These are phyloP conservation scores for Calliphora vomitoria DNA, from an alignment of 2,888 invertebrate species.

Conservation along the genomic window DNA sequence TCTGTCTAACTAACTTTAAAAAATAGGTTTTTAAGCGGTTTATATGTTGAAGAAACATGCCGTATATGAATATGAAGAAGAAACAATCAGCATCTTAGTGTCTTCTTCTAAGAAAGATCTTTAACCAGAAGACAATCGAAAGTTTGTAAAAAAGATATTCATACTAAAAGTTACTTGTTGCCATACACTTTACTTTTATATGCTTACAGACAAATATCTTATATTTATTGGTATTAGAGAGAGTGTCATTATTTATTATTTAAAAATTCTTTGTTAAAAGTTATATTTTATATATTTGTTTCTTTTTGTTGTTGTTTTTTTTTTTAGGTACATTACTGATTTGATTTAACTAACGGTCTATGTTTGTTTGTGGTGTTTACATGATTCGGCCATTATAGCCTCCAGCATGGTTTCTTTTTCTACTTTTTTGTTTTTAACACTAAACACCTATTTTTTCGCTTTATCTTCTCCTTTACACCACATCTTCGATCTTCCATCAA, in stretches of 20 bases:
- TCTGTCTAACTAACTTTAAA: slow-evolving; percentile 17
- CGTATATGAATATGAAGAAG: neutral
- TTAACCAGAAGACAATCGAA: slow-evolving; percentile 20
- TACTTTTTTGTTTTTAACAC: slow-evolving; percentile 21
- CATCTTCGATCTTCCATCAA: slow-evolving; percentile 55
- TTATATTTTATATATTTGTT: neutral
- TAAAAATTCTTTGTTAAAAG: slow-evolving; percentile 50
- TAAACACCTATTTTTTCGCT: slow-evolving; percentile 45
- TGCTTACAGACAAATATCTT: slow-evolving; percentile 7
- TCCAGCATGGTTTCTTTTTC: slow-evolving; percentile 56
- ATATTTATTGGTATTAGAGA: slow-evolving; percentile 40
- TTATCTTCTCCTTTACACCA: slow-evolving; percentile 11
- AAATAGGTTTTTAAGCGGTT: slow-evolving; percentile 61
- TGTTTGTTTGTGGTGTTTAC: slow-evolving; percentile 47
- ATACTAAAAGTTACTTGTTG: slow-evolving; percentile 43
- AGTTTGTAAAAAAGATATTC: neutral
- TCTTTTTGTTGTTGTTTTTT: slow-evolving; percentile 43
- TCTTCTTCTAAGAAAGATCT: slow-evolving; percentile 53
- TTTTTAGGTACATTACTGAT: slow-evolving; percentile 31
- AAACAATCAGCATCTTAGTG: slow-evolving; percentile 30
- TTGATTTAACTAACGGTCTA: slow-evolving; percentile 67
- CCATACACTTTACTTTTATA: slow-evolving; percentile 24
- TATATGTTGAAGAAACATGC: slow-evolving; percentile 8
- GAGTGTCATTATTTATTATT: slow-evolving; percentile 69
- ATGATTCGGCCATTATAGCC: slow-evolving; percentile 62